These are phyloP conservation scores for Tricholaema leucomelas DNA, from an alignment of 2,113 vertebrate species.

Conservation along the genomic window DNA sequence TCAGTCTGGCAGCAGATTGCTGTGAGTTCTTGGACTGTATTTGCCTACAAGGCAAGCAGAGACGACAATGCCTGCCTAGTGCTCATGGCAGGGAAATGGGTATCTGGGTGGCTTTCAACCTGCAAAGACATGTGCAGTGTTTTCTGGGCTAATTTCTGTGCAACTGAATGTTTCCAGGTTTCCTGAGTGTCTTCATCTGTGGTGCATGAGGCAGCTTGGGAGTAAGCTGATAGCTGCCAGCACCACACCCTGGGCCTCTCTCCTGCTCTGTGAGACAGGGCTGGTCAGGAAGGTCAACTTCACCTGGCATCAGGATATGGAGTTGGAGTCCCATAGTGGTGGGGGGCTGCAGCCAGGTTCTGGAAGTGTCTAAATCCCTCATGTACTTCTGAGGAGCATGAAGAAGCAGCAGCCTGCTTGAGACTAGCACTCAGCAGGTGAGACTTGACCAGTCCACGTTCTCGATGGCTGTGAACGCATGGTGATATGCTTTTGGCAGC, in stretches of 20 bases:
- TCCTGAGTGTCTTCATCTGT: background rate
- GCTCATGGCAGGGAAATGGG: background rate
- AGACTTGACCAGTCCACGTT: background rate
- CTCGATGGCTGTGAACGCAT: background rate
- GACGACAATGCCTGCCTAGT: background rate
- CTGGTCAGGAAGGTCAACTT: background rate
- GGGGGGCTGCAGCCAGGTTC: background rate
- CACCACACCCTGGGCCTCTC: rapidly evolving
- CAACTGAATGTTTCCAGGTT: background rate
- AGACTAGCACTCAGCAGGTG: background rate
- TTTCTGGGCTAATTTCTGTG: background rate
- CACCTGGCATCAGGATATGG: background rate
- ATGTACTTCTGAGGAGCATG: background rate
- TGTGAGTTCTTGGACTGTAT: background rate
- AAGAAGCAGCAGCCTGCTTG: background rate
- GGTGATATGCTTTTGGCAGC: background rate
- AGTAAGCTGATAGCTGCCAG: background rate
- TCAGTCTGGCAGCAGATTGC: background rate
- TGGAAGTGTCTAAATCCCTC: background rate
- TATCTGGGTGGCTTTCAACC: background rate
- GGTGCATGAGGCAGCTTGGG: rapidly evolving
- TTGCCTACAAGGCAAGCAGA: background rate
- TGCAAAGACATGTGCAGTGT: background rate
- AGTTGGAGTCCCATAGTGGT: background rate
- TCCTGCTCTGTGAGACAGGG: background rate